phyloP scores from a whole-genome alignment of 2,797 vertebrate genomes.

The Catamblyrhynchus diadema region DNA sequence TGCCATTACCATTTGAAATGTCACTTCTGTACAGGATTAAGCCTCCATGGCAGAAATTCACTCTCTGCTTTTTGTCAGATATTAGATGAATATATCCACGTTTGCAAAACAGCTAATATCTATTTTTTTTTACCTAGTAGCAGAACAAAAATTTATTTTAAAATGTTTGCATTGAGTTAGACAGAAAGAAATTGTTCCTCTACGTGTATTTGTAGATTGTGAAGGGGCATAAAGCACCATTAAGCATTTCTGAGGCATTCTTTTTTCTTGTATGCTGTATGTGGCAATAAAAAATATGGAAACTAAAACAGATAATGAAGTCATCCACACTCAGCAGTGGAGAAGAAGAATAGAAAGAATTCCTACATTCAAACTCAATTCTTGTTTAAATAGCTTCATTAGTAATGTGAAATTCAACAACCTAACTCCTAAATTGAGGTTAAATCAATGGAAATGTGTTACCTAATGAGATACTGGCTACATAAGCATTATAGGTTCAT shows the following conservation, averaged over 20 bases:
- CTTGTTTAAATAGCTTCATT: background rate
- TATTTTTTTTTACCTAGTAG: background rate
- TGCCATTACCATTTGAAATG: background rate
- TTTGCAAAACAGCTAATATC: background rate
- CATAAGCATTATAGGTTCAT: background rate
- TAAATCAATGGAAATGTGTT: background rate
- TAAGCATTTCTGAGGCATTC: background rate
- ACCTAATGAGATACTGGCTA: background rate
- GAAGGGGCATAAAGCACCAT: background rate
- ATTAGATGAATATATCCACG: background rate
- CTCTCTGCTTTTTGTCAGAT: background rate
- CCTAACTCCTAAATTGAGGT: background rate
- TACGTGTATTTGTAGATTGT: background rate
- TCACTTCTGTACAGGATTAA: background rate
- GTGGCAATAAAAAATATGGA: background rate
- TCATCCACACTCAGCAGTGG: background rate
- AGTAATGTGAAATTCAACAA: background rate
- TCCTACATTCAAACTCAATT: background rate
- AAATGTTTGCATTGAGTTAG: background rate
- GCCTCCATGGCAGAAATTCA: background rate
- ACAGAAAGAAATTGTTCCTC: background rate
- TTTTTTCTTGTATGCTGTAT: background rate
- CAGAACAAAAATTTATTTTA: background rate
- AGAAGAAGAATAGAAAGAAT: background rate
- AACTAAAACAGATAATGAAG: background rate